These are phyloP conservation scores for Saturnia japonica DNA, from an alignment of 2,888 invertebrate genomes.

Conservation along the genomic window DNA sequence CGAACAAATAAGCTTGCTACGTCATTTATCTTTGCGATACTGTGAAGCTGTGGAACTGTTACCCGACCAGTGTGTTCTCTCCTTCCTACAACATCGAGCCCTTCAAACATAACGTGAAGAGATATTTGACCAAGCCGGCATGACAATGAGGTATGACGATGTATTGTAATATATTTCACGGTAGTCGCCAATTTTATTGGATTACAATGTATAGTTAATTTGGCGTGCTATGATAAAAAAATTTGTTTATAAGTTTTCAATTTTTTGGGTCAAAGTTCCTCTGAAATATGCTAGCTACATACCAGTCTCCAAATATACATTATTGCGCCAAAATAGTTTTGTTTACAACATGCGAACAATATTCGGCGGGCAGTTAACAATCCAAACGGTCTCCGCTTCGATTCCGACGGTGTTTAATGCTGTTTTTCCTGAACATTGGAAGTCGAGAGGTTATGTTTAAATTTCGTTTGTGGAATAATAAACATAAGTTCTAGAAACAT, in stretches of 20 bases:
- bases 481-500: slow-evolving; percentile 10
- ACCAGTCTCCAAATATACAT: neutral
- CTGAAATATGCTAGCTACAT: neutral
- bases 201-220: too few species aligned
- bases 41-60: too few species aligned
- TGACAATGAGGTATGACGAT: too few species aligned
- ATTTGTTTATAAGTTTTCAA: neutral
- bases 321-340: slow-evolving; percentile 16
- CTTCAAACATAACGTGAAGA: too few species aligned
- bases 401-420: slow-evolving; percentile 13
- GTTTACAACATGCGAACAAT: slow-evolving; percentile 21
- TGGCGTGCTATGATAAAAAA: too few species aligned
- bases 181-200: too few species aligned
- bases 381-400: slow-evolving; percentile 12
- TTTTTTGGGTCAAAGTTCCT: neutral
- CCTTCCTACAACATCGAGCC: too few species aligned
- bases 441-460: slow-evolving; percentile 9
- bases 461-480: slow-evolving; percentile 13
- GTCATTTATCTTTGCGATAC: too few species aligned
- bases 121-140: too few species aligned
- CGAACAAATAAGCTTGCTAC: too few species aligned
- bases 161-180: too few species aligned
- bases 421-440: slow-evolving; percentile 12
- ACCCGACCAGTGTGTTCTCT: too few species aligned
- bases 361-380: slow-evolving; percentile 16